Percentiles rank a stretch among this genome's conserved stretches.
Conservation (phyloP, 2,797 vertebrate species). For the Serranus cabrilla region DNA sequence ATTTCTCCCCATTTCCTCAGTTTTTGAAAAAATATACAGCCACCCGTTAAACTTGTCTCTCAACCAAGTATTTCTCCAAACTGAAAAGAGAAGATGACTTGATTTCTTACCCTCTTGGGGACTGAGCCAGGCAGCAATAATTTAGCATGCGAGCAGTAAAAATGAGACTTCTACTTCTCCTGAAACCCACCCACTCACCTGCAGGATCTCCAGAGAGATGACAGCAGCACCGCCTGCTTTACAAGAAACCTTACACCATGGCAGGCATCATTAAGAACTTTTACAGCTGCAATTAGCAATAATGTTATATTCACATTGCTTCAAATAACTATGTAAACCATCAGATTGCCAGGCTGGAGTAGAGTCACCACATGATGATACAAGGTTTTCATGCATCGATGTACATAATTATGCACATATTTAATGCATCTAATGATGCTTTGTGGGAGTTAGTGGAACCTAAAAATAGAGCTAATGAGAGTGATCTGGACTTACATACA, state of each 20-base stretch:
- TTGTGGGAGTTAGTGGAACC: no score
- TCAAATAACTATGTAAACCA: conserved; percentile 5
- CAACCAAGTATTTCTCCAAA: not conserved
- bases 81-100: conserved; percentile 18
- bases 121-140: conserved; percentile 22
- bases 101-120: not conserved
- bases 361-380: no score
- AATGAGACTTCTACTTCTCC: not conserved
- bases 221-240: conserved; percentile 6
- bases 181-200: conserved; percentile 42
- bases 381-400: no score
- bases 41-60: not conserved
- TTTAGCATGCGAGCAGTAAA: not conserved
- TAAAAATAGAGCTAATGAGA: no score
- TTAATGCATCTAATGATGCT: no score
- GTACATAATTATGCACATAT: no score
- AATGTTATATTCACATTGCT: not conserved
- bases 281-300: not conserved
- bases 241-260: not conserved
- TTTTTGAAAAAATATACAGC: conserved; percentile 6
- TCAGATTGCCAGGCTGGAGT: conserved; percentile 10
- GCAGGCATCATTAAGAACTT: not conserved
- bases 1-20: not conserved
- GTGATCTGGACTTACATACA: no score
- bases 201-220: conserved; percentile 24